Percentiles rank a stretch among this genome's conserved stretches.
phyloP scores from a whole-genome alignment of 2,113 vertebrate species.

The Fulmarus glacialis region DNA sequence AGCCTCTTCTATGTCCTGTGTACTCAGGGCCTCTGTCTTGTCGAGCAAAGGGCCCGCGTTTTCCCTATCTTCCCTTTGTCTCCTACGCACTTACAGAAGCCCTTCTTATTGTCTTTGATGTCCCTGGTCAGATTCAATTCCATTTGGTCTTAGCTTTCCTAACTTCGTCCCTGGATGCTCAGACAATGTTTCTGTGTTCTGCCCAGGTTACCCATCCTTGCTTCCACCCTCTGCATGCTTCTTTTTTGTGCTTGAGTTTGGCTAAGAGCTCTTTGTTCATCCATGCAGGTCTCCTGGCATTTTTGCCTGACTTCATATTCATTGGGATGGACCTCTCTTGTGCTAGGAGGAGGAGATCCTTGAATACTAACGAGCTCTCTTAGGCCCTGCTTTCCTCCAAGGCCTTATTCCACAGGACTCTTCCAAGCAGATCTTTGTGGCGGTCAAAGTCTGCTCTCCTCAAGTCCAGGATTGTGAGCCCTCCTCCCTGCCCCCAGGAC shows the following conservation, averaged over 20 bases:
- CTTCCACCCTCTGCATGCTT: neutral
- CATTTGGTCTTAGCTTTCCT: neutral
- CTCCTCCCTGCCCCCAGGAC: neutral
- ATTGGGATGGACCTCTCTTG: neutral
- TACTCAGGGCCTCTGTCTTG: no score
- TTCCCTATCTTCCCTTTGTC: no score
- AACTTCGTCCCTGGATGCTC: neutral
- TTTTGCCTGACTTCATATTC: neutral
- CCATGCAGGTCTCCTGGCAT: neutral
- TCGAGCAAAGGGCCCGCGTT: no score
- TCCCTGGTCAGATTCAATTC: no score
- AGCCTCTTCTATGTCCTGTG: no score
- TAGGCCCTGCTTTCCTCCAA: neutral
- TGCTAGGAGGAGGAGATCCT: neutral
- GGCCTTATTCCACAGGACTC: neutral
- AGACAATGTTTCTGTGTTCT: neutral
- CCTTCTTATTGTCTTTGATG: no score
- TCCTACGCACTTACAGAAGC: no score
- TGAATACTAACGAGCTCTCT: neutral
- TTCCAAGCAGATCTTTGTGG: neutral
- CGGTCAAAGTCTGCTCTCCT: neutral
- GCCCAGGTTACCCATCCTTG: neutral
- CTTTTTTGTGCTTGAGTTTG: neutral
- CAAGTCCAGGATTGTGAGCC: neutral
- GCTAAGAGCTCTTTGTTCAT: neutral